These are phyloP conservation scores for Ectropis grisescens DNA, from an alignment of 1,140 invertebrate genomes.

Conservation along the genomic window DNA sequence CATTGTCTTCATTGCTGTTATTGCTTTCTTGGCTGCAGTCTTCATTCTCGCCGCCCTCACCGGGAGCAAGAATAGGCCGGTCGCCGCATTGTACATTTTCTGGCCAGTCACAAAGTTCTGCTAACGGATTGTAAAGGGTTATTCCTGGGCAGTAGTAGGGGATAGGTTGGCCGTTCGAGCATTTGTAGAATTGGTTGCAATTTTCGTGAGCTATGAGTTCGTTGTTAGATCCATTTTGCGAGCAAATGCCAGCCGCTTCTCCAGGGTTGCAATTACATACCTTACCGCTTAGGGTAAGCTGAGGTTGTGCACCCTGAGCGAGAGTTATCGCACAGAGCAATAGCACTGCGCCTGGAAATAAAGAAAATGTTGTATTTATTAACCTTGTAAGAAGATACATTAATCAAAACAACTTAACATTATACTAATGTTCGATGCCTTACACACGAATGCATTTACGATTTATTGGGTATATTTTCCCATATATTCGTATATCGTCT, in stretches of 20 bases:
- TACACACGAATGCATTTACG: too few species aligned
- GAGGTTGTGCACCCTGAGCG: slow-evolving; percentile 7
- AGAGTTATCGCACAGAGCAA: slow-evolving; percentile 32
- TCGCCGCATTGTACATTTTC: slow-evolving; percentile 57
- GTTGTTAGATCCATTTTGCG: slow-evolving; percentile 5
- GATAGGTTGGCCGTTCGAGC: slow-evolving; percentile 17
- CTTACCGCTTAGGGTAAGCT: neutral
- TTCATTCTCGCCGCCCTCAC: neutral
- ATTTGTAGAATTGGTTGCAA: slow-evolving; percentile 36
- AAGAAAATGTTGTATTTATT: too few species aligned
- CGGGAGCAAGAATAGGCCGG: slow-evolving; percentile 5
- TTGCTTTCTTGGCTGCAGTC: neutral
- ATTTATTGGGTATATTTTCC: too few species aligned
- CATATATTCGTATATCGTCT: too few species aligned
- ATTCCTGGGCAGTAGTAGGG: slow-evolving; percentile 41
- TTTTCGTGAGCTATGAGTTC: slow-evolving; percentile 21
- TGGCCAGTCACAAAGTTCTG: slow-evolving; percentile 73
- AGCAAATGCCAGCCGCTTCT: slow-evolving; percentile 1
- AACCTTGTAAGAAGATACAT: too few species aligned
- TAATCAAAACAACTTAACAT: too few species aligned
- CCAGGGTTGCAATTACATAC: neutral
- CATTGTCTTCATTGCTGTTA: neutral
- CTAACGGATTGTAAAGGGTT: slow-evolving; percentile 71
- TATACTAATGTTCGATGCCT: too few species aligned
- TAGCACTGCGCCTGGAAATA: slow-evolving; percentile 32